Conservation (phyloP, 64 coral and sea anemone species). For the Hydrozoanthus tunicans region DNA sequence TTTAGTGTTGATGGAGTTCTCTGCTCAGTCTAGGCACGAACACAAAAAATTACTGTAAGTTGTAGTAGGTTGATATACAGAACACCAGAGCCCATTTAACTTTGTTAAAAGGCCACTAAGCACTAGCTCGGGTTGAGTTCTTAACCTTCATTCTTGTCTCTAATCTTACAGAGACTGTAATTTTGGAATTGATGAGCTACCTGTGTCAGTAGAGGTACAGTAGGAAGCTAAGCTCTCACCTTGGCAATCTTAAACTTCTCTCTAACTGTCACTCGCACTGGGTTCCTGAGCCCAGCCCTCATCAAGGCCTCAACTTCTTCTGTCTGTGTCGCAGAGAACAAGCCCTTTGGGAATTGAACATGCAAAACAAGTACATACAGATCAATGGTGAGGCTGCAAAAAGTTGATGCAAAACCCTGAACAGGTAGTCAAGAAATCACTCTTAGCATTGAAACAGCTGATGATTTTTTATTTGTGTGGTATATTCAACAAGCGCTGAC, state of each 20-base stretch:
- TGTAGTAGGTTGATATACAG: not conserved
- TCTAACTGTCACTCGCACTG: constrained; percentile 83
- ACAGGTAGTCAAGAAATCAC: no score
- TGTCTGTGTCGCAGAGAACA: constrained; percentile 98
- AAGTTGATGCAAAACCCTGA: no score
- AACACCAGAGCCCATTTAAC: not conserved
- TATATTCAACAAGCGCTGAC: no score
- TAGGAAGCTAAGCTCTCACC: constrained; percentile 12
- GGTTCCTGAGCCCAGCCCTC: constrained; percentile 90
- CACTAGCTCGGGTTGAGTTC: no score
- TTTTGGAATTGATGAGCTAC: no score
- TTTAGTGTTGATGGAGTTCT: constrained; percentile 87
- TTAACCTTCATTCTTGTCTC: no score
- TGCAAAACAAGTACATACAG: no score
- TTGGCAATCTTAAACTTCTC: constrained; percentile 79
- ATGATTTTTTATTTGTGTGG: no score
- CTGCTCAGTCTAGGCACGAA: constrained; percentile 64
- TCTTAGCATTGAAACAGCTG: no score
- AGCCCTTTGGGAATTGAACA: constrained; percentile 57
- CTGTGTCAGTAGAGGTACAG: no score
- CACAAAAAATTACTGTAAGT: not conserved
- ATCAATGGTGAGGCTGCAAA: no score
- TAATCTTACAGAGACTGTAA: no score
- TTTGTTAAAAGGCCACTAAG: not conserved
- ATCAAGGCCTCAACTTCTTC: constrained; percentile 94